A percentile compares a stretch with the other conserved stretches of the same genome.
phyloP scores from a whole-genome alignment of 2,797 vertebrate species.

The Nannoperca obscura region DNA sequence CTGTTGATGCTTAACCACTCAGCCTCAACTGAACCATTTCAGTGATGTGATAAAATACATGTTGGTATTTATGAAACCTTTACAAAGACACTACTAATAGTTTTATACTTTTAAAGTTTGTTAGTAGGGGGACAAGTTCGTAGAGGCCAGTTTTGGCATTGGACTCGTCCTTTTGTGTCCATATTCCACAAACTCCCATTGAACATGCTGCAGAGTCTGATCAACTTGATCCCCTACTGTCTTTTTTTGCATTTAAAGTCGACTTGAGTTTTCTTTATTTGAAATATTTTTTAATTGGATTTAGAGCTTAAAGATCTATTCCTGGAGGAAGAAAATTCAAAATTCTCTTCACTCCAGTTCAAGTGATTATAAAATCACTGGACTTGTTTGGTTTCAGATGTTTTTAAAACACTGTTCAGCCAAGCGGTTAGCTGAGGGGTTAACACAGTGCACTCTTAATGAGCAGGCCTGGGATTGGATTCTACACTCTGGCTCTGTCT shows the following conservation, averaged over 20 bases:
- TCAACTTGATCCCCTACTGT: background rate
- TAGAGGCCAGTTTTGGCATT: background rate
- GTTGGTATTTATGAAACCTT: background rate
- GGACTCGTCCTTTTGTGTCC: background rate
- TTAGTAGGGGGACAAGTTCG: background rate
- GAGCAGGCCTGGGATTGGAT: background rate
- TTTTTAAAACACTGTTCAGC: background rate
- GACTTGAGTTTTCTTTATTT: background rate
- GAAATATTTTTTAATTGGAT: background rate
- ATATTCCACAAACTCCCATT: background rate
- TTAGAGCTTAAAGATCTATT: background rate
- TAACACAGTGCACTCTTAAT: background rate
- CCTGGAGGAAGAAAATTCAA: background rate
- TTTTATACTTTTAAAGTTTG: background rate
- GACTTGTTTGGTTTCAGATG: background rate
- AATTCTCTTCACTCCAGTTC: background rate
- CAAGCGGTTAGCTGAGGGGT: background rate
- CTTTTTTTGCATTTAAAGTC: background rate
- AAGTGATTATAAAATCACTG: background rate
- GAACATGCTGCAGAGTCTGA: background rate
- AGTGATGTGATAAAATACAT: background rate
- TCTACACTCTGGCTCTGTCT: background rate
- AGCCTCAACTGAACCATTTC: background rate
- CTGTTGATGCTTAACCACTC: slow-evolving; percentile 3
- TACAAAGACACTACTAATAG: background rate